A percentile compares a stretch with the other conserved stretches of the same genome.
phyloP scores from a whole-genome alignment of 53 echinoderm and acorn worm species.

The Astropecten irregularis region DNA sequence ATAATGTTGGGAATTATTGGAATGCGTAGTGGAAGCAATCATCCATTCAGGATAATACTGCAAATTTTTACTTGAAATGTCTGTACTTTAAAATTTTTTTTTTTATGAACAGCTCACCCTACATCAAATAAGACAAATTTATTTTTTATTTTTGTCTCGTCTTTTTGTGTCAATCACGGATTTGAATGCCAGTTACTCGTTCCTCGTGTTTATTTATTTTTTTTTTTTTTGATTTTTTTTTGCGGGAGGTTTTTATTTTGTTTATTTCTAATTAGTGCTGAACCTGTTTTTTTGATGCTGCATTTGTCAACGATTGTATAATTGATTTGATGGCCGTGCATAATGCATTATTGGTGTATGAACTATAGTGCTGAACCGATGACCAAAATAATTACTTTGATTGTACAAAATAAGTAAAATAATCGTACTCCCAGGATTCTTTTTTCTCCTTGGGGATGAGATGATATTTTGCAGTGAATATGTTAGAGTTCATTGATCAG shows the following conservation, averaged over 20 bases:
- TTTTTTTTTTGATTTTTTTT: background rate
- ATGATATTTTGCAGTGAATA: too few species aligned
- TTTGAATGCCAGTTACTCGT: background rate
- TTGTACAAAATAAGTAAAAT: too few species aligned
- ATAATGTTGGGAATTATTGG: too few species aligned
- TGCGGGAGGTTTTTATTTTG: background rate
- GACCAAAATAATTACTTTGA: conserved; percentile 13
- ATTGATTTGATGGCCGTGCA: background rate
- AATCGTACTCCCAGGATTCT: too few species aligned
- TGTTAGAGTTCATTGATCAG: too few species aligned
- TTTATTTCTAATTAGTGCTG: too few species aligned
- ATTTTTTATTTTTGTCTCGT: background rate
- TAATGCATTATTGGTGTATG: background rate
- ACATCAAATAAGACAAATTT: background rate
- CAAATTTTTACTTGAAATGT: background rate
- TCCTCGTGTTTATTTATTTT: background rate
- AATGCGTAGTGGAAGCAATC: too few species aligned
- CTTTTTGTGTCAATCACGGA: too few species aligned
- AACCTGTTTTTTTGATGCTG: background rate
- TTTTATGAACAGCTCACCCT: background rate
- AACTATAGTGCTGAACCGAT: background rate
- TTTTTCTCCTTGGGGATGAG: too few species aligned
- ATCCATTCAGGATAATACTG: too few species aligned
- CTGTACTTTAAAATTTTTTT: background rate
- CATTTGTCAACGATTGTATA: background rate